Base-by-base conservation (phyloP, 2,888 invertebrate genomes). In the Embidobia sp. region DNA sequence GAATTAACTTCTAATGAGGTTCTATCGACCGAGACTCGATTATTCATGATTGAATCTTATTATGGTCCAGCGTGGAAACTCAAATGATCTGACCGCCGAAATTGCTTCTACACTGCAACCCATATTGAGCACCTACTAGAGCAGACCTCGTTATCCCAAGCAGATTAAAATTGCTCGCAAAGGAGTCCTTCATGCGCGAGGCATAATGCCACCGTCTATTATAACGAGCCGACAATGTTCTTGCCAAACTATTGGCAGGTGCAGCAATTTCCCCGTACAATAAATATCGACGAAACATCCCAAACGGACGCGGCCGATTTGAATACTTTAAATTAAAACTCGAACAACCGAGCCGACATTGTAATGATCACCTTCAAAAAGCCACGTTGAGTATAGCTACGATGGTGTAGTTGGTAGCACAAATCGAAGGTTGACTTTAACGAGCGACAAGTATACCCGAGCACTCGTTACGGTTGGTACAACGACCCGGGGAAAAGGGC, bases 401-500 rank as follows among this genome's bases (percentile, higher is more conserved):
- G 46, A 72, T 57, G 59, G 77, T 73, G 74, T 76, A 66, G 75
- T 78, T 57, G 79, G 81, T 78, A 79, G 79, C 80, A 78, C 78
- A 81, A 83, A 84, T 81, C 81, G 78, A 83, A 78, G 79, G 80
- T 79, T 79, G 78, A 77, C 78, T 80, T 81, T 82, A 82, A 82
- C 82, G 80, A 78, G 79, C 73, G 72, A 75, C 67, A 67, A 78
- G 77, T 74, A 66, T 53, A 73, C 72, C 75, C 77, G 79, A 66
- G 67, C 74, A 78, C 80, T 77, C 79, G 80, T 79, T 80, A 78
- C 44, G 55, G 63, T 55, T 67, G 78, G 81, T 81, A 82, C 84
- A 83, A 81, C 82, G 84, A 83, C 83, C 82, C 80, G 80, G 74
- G 80, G 79, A 83, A 84, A 85, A 82, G 82, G 83, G 83, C 84